These are phyloP conservation scores for Enoplosus armatus DNA, from an alignment of 2,797 vertebrate species.

Conservation along the genomic window DNA sequence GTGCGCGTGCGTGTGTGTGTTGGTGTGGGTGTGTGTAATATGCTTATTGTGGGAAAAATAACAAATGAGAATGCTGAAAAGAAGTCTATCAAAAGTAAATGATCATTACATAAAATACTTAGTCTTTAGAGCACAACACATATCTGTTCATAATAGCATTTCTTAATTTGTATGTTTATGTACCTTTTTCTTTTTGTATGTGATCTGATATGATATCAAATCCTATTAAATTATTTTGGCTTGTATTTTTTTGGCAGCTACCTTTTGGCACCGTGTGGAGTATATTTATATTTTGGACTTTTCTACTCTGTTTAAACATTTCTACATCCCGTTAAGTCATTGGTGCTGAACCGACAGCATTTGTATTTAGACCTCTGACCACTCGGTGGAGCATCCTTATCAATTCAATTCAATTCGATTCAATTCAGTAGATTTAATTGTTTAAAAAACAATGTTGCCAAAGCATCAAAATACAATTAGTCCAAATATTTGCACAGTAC, in stretches of 20 bases:
- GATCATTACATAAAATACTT: neutral
- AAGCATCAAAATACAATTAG: too few species aligned
- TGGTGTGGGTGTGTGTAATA: slow-evolving; percentile 17
- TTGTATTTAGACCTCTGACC: neutral
- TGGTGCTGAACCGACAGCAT: neutral
- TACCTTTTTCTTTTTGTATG: neutral
- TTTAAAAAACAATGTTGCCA: too few species aligned
- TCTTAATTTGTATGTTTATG: neutral
- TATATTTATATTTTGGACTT: slow-evolving; percentile 12
- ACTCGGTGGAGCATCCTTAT: slow-evolving; percentile 13
- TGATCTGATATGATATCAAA: too few species aligned
- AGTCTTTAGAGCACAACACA: neutral
- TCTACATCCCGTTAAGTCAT: neutral
- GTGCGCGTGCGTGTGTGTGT: slow-evolving; percentile 27
- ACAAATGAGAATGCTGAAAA: neutral
- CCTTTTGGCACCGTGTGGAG: neutral
- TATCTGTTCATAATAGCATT: neutral
- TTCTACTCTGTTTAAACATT: neutral
- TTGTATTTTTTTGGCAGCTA: neutral
- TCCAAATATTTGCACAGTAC: too few species aligned
- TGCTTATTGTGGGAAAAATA: slow-evolving; percentile 30
- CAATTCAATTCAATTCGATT: too few species aligned
- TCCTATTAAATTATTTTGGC: neutral
- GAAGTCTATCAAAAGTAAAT: slow-evolving; percentile 5
- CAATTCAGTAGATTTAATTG: too few species aligned